Evolutionary conservation across 2,797 vertebrate species (phyloP).

Genomic region (Pipistrellus nathusii): DNA sequence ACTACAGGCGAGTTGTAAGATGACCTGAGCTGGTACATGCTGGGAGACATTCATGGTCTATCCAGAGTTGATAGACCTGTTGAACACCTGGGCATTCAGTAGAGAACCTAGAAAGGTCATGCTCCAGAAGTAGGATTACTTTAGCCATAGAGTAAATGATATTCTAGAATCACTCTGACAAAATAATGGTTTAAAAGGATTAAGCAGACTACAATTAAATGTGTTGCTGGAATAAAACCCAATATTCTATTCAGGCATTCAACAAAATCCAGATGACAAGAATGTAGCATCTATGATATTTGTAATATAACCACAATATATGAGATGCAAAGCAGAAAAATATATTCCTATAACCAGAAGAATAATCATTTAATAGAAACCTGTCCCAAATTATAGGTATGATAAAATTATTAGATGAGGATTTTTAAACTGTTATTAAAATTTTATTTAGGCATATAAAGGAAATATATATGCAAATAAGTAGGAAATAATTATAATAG

Average conservation of each 20-base stretch:
- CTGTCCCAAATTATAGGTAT: background rate
- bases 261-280: background rate
- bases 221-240: background rate
- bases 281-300: background rate
- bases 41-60: background rate
- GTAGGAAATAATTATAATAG: slow-evolving; percentile 27
- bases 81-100: background rate
- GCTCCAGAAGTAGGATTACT: background rate
- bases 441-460: background rate
- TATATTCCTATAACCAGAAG: background rate
- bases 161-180: background rate
- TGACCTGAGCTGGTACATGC: background rate
- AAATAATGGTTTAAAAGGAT: background rate
- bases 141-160: background rate
- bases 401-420: background rate
- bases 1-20: background rate
- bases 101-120: background rate
- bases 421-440: slow-evolving; percentile 17
- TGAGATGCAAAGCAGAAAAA: background rate
- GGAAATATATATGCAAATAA: background rate
- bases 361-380: slow-evolving; percentile 12
- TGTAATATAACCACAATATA: slow-evolving; percentile 4
- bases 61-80: background rate
- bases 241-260: background rate
- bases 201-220: background rate